A percentile compares a stretch with the other conserved stretches of the same genome.
These are phyloP conservation scores for Thymelicus lineola DNA, from an alignment of 2,888 invertebrate species.

Conservation along the genomic window DNA sequence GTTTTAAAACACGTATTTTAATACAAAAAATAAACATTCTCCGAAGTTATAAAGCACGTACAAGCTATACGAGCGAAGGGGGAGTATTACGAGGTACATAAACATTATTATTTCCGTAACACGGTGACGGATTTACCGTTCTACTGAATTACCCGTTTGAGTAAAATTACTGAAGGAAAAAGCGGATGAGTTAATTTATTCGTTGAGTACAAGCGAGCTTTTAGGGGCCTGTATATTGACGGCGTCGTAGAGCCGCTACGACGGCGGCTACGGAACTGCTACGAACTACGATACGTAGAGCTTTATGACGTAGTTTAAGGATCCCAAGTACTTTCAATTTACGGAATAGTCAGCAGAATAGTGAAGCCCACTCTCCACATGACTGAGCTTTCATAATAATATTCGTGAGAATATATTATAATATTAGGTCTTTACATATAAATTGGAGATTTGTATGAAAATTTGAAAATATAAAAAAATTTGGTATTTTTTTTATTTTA, in stretches of 20 bases:
- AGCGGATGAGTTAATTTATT: conserved; percentile 32
- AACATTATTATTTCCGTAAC: conserved; percentile 8
- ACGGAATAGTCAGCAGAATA: conserved; percentile 33
- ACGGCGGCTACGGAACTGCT: conserved; percentile 14
- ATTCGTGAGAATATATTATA: too few relatives aligned
- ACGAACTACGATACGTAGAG: conserved; percentile 40
- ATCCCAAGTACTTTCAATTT: conserved; percentile 40
- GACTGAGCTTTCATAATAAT: not conserved
- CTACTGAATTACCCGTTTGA: conserved; percentile 19
- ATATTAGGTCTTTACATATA: too few relatives aligned
- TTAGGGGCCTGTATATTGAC: conserved; percentile 16
- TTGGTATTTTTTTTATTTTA: too few relatives aligned
- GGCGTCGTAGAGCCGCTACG: conserved; percentile 18
- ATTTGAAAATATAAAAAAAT: too few relatives aligned
- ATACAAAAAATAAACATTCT: too few relatives aligned
- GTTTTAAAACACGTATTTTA: too few relatives aligned
- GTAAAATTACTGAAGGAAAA: conserved; percentile 32
- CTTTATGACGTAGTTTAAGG: conserved; percentile 43
- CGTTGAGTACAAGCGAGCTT: conserved; percentile 7
- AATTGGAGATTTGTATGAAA: too few relatives aligned
- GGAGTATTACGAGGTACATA: not conserved
- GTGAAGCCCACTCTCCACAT: not conserved
- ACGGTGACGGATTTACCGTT: conserved; percentile 15
- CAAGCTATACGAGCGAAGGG: not conserved
- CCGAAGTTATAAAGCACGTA: too few relatives aligned